Evolutionary conservation across 2,113 vertebrate genomes (phyloP).

Genomic region (Acinonyx jubatus): DNA sequence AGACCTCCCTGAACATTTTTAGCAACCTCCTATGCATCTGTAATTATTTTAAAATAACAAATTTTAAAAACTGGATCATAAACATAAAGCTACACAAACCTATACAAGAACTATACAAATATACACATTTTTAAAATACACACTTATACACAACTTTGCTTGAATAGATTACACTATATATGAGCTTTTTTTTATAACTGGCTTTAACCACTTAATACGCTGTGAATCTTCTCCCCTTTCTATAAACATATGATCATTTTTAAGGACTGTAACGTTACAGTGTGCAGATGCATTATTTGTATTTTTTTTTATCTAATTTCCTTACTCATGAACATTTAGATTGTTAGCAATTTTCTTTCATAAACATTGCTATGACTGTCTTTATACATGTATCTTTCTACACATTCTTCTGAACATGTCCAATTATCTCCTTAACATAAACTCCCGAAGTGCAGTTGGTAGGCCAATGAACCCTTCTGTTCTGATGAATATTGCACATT

Average conservation of each 20-base stretch:
- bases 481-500: conserved; percentile 20
- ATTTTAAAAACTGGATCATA: background rate
- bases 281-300: background rate
- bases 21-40: background rate
- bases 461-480: conserved; percentile 30
- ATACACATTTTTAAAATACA: background rate
- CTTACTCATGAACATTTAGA: background rate
- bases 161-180: background rate
- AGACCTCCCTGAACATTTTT: background rate
- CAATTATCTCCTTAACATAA: conserved; percentile 17
- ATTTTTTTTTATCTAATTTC: background rate
- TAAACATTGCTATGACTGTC: background rate
- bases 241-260: background rate
- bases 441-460: background rate
- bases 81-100: conserved; percentile 8
- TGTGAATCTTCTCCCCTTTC: background rate
- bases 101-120: background rate
- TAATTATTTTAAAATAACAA: conserved; percentile 31
- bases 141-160: background rate
- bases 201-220: conserved; percentile 2
- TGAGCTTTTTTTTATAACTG: background rate
- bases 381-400: background rate
- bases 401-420: background rate
- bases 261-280: background rate
- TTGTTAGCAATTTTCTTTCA: conserved; percentile 31